phyloP scores from a whole-genome alignment of 2,113 vertebrate species.

The Pitta sordida region DNA sequence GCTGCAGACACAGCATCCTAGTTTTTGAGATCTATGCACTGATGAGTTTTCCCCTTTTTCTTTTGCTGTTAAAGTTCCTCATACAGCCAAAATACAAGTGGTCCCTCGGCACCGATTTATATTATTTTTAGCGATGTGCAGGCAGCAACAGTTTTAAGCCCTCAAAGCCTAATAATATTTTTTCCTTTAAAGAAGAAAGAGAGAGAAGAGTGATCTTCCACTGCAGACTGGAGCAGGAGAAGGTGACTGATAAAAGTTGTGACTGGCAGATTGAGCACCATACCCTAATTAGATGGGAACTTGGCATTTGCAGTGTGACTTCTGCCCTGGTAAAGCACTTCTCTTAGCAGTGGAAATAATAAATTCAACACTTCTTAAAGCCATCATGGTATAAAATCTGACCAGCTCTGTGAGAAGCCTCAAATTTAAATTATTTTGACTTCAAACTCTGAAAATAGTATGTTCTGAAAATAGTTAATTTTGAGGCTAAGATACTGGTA shows the following conservation, averaged over 20 bases:
- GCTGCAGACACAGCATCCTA: constrained; percentile 17
- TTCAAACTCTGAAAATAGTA: not conserved
- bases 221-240: not conserved
- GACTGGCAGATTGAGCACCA: not conserved
- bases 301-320: not conserved
- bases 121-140: constrained; percentile 55
- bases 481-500: not conserved
- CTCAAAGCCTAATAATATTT: constrained; percentile 24
- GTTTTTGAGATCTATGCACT: constrained; percentile 16
- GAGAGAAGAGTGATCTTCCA: not conserved
- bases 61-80: constrained; percentile 42
- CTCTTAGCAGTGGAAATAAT: not conserved
- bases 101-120: constrained; percentile 10
- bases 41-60: not conserved
- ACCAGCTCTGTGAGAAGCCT: not conserved
- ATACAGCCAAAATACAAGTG: constrained; percentile 37
- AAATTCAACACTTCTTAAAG: not conserved
- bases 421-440: not conserved
- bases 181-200: constrained; percentile 22
- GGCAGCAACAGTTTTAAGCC: constrained; percentile 23
- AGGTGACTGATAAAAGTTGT: not conserved
- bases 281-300: not conserved
- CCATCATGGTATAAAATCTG: not conserved
- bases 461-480: not conserved
- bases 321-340: not conserved